Conservation (phyloP, 2,888 invertebrate genomes). For the Endomychus coccineus region DNA sequence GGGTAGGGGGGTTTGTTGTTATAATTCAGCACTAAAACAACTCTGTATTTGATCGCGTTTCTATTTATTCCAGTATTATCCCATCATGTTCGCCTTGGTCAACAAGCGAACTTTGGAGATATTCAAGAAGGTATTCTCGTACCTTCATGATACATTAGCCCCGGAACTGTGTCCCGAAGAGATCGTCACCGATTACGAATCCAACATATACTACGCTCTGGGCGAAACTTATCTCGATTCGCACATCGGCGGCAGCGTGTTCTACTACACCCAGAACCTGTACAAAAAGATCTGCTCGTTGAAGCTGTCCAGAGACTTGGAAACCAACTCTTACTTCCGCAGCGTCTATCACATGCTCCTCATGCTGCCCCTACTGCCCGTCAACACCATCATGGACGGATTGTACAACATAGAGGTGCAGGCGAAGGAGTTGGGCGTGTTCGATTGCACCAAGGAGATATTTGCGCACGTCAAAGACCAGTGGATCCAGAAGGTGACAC, state of each 20-base stretch:
- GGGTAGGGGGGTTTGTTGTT: no score
- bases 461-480: slow-evolving; percentile 33
- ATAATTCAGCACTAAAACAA: no score
- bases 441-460: slow-evolving; percentile 23
- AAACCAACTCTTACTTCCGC: slow-evolving; percentile 36
- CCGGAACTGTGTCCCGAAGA: slow-evolving; percentile 35
- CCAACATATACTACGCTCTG: slow-evolving; percentile 37
- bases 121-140: slow-evolving; percentile 35
- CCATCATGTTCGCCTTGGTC: slow-evolving; percentile 35
- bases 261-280: slow-evolving; percentile 39
- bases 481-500: slow-evolving; percentile 38
- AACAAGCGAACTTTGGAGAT: slow-evolving; percentile 35
- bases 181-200: slow-evolving; percentile 40
- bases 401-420: slow-evolving; percentile 36
- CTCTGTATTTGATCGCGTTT: no score
- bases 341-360: slow-evolving; percentile 40
- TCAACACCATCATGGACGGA: slow-evolving; percentile 38
- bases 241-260: slow-evolving; percentile 38
- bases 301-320: slow-evolving; percentile 34
- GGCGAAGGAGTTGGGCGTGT: slow-evolving; percentile 31
- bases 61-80: slow-evolving; percentile 38
- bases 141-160: slow-evolving; percentile 32
- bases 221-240: slow-evolving; percentile 37
- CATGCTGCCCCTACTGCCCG: slow-evolving; percentile 40
- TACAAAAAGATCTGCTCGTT: slow-evolving; percentile 39